phyloP scores from a whole-genome alignment of 2,888 invertebrate genomes.

The Smittia aterrima region DNA sequence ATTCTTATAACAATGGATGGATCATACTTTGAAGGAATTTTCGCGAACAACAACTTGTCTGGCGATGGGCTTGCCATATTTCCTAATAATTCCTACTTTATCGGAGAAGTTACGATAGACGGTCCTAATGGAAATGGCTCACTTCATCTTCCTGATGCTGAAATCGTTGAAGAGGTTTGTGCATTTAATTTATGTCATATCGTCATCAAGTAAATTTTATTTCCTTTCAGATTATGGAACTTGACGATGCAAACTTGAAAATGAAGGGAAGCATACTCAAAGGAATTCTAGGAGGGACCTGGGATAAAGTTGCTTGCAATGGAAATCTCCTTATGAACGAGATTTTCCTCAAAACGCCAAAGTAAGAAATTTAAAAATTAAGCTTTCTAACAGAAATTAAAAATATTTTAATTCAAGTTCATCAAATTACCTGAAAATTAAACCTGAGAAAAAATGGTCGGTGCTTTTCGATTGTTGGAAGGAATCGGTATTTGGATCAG shows the following conservation, averaged over 20 bases:
- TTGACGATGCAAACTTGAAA: slow-evolving; percentile 30
- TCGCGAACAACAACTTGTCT: slow-evolving; percentile 72
- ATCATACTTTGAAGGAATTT: slow-evolving; percentile 86
- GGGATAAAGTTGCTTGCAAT: slow-evolving; percentile 56
- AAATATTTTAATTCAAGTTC: too few species aligned
- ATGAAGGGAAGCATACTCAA: slow-evolving; percentile 49
- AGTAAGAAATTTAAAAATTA: slow-evolving; percentile 50
- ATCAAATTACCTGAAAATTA: slow-evolving; percentile 32
- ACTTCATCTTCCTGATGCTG: slow-evolving; percentile 75
- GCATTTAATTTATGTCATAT: slow-evolving; percentile 46
- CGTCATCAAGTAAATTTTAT: slow-evolving; percentile 42
- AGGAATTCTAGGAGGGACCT: slow-evolving; percentile 51
- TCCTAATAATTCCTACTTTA: slow-evolving; percentile 84
- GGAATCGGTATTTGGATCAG: slow-evolving; percentile 15
- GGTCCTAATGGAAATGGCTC: slow-evolving; percentile 79
- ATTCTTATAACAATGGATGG: slow-evolving; percentile 85
- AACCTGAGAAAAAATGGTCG: slow-evolving; percentile 15
- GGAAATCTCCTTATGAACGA: slow-evolving; percentile 69
- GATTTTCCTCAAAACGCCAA: slow-evolving; percentile 60
- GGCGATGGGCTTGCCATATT: slow-evolving; percentile 87
- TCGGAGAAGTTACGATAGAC: slow-evolving; percentile 80
- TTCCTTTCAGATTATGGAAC: slow-evolving; percentile 44
- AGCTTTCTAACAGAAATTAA: background rate
- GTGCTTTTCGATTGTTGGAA: slow-evolving; percentile 2
- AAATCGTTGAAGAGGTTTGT: slow-evolving; percentile 70